Percentiles rank a stretch among this genome's conserved stretches.
These are phyloP conservation scores for Branchinecta sandiegonensis DNA, from an alignment of 2,888 invertebrate genomes.

Conservation along the genomic window DNA sequence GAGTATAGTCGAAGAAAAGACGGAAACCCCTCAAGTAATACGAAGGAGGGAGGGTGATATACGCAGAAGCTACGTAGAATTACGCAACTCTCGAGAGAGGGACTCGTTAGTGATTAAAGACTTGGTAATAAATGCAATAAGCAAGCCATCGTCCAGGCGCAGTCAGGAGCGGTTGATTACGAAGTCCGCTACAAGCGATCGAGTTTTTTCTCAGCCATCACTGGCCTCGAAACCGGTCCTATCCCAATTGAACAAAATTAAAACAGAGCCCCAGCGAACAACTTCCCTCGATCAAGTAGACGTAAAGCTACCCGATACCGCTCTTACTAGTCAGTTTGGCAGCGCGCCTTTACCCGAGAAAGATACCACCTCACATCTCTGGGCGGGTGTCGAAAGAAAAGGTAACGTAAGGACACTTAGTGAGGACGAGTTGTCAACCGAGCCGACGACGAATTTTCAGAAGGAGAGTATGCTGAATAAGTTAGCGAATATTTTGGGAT, in stretches of 20 bases:
- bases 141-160: not conserved
- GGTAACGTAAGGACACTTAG: not conserved
- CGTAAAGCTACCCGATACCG: not conserved
- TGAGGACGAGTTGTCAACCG: not conserved
- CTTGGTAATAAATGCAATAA: slow-evolving; percentile 3
- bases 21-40: too few relatives aligned
- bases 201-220: not conserved
- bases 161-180: slow-evolving; percentile 1
- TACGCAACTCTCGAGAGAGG: not conserved
- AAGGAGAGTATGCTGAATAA: slow-evolving; percentile 9
- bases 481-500: not conserved
- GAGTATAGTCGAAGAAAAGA: not conserved
- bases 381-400: not conserved
- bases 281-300: not conserved
- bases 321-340: not conserved
- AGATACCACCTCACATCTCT: not conserved
- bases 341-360: not conserved
- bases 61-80: not conserved
- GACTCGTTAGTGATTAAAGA: slow-evolving; percentile 6
- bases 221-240: not conserved
- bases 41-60: not conserved
- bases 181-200: not conserved
- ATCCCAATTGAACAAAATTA: not conserved
- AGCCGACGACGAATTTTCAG: not conserved
- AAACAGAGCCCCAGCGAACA: not conserved